These are phyloP conservation scores for Notoglanidium macrostoma DNA, from an alignment of 2,797 vertebrate species.

Conservation along the genomic window DNA sequence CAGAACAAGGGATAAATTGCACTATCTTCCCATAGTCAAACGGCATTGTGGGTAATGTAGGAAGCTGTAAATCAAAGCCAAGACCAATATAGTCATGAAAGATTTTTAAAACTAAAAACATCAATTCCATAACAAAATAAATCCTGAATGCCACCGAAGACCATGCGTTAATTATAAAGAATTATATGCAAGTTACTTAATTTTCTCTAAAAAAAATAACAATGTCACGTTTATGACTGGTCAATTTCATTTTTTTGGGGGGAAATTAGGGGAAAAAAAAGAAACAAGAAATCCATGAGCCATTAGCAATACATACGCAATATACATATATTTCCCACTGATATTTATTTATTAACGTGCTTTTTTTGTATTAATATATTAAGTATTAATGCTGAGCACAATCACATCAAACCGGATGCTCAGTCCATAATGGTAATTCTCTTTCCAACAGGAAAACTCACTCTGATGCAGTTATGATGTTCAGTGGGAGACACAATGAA, in stretches of 20 bases:
- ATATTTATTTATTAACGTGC: neutral
- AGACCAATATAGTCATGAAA: neutral
- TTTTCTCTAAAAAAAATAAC: neutral
- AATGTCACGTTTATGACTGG: neutral
- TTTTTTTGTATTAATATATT: neutral
- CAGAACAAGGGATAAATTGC: neutral
- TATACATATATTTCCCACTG: neutral
- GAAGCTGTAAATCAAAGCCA: neutral
- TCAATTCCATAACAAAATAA: neutral
- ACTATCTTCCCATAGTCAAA: neutral
- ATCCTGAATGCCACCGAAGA: neutral
- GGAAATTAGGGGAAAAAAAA: neutral
- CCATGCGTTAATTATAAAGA: neutral
- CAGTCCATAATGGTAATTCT: neutral
- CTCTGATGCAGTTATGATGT: conserved; percentile 62
- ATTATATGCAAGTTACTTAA: neutral
- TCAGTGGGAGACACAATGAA: conserved; percentile 62
- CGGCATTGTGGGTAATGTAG: neutral
- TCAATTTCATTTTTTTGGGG: neutral
- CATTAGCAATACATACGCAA: neutral
- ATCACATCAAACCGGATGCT: conserved; percentile 4
- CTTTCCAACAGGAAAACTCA: conserved; percentile 60
- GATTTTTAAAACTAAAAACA: neutral
- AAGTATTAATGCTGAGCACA: conserved; percentile 4
- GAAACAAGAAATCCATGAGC: neutral